Evolutionary conservation across 2,797 vertebrate genomes (phyloP).

Genomic region (Amblyopsis hoosieri): DNA sequence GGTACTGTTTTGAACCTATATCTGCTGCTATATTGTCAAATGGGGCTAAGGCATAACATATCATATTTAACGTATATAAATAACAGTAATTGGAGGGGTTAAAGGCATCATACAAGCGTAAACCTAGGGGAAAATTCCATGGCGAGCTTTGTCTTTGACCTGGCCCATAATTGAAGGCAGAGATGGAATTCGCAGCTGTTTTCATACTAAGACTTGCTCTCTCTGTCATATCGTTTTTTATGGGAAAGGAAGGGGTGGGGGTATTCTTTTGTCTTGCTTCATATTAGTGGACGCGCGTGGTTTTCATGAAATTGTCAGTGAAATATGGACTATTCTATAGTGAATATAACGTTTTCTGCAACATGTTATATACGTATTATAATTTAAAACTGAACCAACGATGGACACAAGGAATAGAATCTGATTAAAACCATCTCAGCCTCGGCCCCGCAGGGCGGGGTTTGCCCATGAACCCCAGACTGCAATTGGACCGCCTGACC

Average conservation of each 20-base stretch:
- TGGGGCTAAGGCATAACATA: neutral
- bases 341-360: neutral
- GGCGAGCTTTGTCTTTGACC: slow-evolving; percentile 12
- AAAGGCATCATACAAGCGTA: neutral
- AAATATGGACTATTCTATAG: slow-evolving; percentile 16
- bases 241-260: neutral
- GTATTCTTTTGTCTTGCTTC: neutral
- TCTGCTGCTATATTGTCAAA: neutral
- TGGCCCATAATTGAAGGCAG: slow-evolving; percentile 51
- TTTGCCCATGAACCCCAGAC: slow-evolving; percentile 49
- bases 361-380: neutral
- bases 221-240: neutral
- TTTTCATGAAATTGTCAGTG: slow-evolving; percentile 24
- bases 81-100: neutral
- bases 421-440: neutral
- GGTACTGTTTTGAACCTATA: neutral
- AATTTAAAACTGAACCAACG: neutral
- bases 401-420: slow-evolving; percentile 2
- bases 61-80: neutral
- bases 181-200: slow-evolving; percentile 5
- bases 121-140: slow-evolving; percentile 38
- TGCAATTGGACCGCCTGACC: slow-evolving; percentile 51
- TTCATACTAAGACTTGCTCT: slow-evolving; percentile 3
- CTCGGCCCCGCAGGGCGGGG: slow-evolving; percentile 48
- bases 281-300: slow-evolving; percentile 9